A percentile compares a stretch with the other conserved stretches of the same genome.
phyloP scores from a whole-genome alignment of 30 jellyfish, hydroid and myxozoan genomes.

The Morbakka virulenta region DNA sequence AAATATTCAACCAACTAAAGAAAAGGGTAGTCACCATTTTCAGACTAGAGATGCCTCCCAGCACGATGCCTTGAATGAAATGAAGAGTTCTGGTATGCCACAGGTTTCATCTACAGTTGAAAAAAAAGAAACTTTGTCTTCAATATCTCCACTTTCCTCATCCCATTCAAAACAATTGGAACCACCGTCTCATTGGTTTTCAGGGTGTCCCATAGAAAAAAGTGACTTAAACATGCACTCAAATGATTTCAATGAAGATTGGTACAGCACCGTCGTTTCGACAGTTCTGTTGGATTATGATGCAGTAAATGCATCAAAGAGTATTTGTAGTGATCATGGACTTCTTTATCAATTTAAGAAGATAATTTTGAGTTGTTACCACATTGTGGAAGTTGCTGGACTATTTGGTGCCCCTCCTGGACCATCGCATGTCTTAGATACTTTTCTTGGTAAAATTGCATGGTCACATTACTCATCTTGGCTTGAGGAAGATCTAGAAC shows the following conservation, averaged over 20 bases:
- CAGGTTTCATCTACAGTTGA: too few species aligned
- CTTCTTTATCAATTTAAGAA: constrained; percentile 42
- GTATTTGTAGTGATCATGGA: constrained; percentile 55
- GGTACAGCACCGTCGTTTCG: constrained; percentile 42
- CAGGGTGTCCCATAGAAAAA: constrained; percentile 48
- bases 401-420: constrained; percentile 49
- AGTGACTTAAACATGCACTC: constrained; percentile 16
- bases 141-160: too few species aligned
- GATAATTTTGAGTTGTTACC: constrained; percentile 41
- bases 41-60: too few species aligned
- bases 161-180: constrained; percentile 64
- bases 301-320: constrained; percentile 34
- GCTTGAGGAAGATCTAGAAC: constrained; percentile 60
- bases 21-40: too few species aligned
- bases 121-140: too few species aligned
- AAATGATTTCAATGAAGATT: constrained; percentile 32
- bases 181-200: constrained; percentile 73
- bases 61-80: too few species aligned
- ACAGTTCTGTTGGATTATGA: constrained; percentile 34
- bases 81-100: too few species aligned
- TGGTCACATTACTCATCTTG: constrained; percentile 69
- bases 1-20: too few species aligned
- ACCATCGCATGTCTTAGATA: constrained; percentile 60
- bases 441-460: constrained; percentile 63
- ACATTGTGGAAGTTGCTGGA: constrained; percentile 34